phyloP scores from a whole-genome alignment of 2,797 vertebrate species.

The Zalophus californianus region DNA sequence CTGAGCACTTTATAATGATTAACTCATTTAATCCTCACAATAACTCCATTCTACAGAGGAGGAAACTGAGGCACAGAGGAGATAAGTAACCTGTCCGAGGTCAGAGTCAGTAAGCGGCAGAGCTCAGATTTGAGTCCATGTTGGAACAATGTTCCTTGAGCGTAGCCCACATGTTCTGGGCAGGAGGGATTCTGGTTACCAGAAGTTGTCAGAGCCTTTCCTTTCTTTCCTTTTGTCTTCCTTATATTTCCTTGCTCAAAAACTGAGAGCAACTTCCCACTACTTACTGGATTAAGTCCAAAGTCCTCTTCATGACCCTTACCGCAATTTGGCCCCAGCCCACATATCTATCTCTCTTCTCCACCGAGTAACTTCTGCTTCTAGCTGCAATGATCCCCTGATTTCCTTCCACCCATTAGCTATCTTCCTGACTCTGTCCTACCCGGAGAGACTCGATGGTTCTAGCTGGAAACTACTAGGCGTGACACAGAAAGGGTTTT shows the following conservation, averaged over 20 bases:
- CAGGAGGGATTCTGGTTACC: neutral
- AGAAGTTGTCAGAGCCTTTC: neutral
- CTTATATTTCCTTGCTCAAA: slow-evolving; percentile 51
- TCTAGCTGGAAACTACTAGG: neutral
- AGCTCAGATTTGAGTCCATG: slow-evolving; percentile 24
- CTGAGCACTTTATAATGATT: slow-evolving; percentile 33
- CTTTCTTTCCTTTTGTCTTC: slow-evolving; percentile 17
- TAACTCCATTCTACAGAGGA: neutral
- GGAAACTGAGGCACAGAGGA: slow-evolving; percentile 42
- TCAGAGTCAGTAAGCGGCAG: slow-evolving; percentile 19
- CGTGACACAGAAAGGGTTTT: neutral
- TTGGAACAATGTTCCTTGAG: neutral
- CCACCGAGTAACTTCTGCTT: neutral
- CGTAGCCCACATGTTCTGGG: neutral
- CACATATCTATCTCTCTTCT: slow-evolving; percentile 7
- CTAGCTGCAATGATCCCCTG: neutral
- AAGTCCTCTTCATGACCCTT: neutral
- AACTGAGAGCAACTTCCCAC: slow-evolving; percentile 23
- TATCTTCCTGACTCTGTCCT: slow-evolving; percentile 20
- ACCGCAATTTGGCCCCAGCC: neutral
- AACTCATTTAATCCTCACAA: neutral
- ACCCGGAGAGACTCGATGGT: neutral
- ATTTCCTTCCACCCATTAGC: neutral
- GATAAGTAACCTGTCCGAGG: slow-evolving; percentile 44
- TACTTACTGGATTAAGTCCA: neutral